Conservation (phyloP, 1,140 invertebrate genomes). For the Paraescarpia echinospica region DNA sequence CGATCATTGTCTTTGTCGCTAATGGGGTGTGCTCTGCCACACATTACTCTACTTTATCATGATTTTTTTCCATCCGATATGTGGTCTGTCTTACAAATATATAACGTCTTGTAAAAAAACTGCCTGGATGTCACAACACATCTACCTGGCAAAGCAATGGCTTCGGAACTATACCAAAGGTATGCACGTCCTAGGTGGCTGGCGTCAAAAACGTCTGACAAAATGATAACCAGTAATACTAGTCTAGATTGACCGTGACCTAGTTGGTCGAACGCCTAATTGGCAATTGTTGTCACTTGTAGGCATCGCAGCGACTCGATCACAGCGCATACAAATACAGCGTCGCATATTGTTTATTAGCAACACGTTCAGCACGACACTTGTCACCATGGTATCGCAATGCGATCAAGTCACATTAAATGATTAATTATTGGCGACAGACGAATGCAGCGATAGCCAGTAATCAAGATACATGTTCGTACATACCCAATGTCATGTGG, state of each 20-base stretch:
- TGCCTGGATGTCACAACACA: too few relatives aligned
- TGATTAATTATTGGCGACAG: background rate
- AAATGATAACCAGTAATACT: background rate
- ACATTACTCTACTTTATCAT: too few relatives aligned
- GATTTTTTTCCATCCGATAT: too few relatives aligned
- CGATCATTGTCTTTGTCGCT: too few relatives aligned
- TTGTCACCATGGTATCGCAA: background rate
- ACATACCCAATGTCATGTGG: background rate
- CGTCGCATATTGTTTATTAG: background rate
- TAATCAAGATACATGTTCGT: background rate
- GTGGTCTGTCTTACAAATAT: too few relatives aligned
- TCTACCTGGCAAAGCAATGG: too few relatives aligned
- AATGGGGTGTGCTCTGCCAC: too few relatives aligned
- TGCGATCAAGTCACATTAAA: background rate
- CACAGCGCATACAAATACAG: background rate
- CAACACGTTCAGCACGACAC: background rate
- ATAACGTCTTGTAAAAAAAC: too few relatives aligned
- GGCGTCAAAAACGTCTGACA: background rate
- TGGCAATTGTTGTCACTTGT: background rate
- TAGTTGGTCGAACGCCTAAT: background rate
- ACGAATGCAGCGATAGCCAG: background rate
- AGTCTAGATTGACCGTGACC: background rate
- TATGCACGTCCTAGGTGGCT: background rate
- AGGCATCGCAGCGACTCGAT: background rate
- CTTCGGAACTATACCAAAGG: too few relatives aligned